phyloP scores from a whole-genome alignment of 92 coral and sea anemone species.

The Diadumene lineata region DNA sequence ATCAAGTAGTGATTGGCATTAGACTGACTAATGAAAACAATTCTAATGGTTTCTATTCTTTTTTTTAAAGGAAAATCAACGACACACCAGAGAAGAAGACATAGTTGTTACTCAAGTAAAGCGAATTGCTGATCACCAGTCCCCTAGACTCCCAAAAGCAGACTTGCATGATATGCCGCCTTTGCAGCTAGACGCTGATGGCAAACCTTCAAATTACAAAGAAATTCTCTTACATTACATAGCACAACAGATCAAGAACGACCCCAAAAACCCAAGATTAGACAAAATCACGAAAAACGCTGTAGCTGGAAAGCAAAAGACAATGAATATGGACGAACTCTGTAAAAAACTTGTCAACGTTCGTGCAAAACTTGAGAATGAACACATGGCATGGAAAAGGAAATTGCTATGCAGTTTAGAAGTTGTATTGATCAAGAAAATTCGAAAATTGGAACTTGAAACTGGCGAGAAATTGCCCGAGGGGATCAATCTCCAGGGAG shows the following conservation, averaged over 20 bases:
- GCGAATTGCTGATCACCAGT: not conserved
- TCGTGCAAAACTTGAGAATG: conserved; percentile 44
- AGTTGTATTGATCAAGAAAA: conserved; percentile 59
- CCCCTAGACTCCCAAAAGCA: not conserved
- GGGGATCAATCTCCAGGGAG: conserved; percentile 21
- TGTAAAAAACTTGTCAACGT: conserved; percentile 55
- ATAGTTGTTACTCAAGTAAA: conserved; percentile 29
- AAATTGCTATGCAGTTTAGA: conserved; percentile 60
- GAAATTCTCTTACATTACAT: conserved; percentile 31
- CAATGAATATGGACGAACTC: conserved; percentile 52
- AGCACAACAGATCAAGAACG: conserved; percentile 21
- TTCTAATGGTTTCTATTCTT: not conserved
- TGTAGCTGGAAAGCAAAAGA: conserved; percentile 10
- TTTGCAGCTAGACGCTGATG: conserved; percentile 20
- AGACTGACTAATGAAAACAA: not conserved
- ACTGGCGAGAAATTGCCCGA: conserved; percentile 53
- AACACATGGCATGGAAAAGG: conserved; percentile 60
- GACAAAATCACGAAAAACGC: conserved; percentile 9
- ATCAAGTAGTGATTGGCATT: too few relatives aligned
- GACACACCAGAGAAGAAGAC: conserved; percentile 18
- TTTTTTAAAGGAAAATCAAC: conserved; percentile 15
- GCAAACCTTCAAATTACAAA: conserved; percentile 33
- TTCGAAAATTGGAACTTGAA: conserved; percentile 46
- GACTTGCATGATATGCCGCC: conserved; percentile 19
- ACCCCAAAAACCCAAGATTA: conserved; percentile 17